A percentile compares a stretch with the other conserved stretches of the same genome.
Evolutionary conservation across 2,888 invertebrate species (phyloP).

Genomic region (Coleophora deauratella): DNA sequence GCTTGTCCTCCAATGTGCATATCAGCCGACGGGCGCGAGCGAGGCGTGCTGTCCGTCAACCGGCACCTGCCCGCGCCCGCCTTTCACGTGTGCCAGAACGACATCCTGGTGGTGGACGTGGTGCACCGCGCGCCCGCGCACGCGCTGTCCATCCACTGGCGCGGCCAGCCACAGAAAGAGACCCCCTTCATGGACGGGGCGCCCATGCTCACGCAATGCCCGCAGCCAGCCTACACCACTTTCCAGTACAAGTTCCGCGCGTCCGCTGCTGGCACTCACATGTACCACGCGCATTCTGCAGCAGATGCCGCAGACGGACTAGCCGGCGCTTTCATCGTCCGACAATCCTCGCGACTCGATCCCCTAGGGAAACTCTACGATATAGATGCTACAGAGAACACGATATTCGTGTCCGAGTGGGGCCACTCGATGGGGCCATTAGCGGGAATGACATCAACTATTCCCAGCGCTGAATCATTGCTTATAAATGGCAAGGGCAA

Average conservation of each 20-base stretch:
- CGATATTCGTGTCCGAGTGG: slow-evolving; percentile 82
- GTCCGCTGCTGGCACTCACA: slow-evolving; percentile 80
- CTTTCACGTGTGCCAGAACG: slow-evolving; percentile 82
- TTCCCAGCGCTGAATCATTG: slow-evolving; percentile 65
- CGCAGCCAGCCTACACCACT: slow-evolving; percentile 81
- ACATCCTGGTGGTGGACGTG: slow-evolving; percentile 84
- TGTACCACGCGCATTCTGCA: slow-evolving; percentile 83
- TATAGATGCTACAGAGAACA: slow-evolving; percentile 79
- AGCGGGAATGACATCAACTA: slow-evolving; percentile 52
- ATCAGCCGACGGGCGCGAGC: slow-evolving; percentile 76
- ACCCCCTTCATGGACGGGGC: slow-evolving; percentile 86
- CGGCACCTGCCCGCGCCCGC: slow-evolving; percentile 77
- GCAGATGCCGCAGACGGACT: slow-evolving; percentile 80
- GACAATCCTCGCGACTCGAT: slow-evolving; percentile 76
- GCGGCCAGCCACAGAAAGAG: slow-evolving; percentile 80
- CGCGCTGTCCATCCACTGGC: slow-evolving; percentile 84
- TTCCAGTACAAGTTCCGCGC: slow-evolving; percentile 87
- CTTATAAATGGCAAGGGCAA: slow-evolving; percentile 78
- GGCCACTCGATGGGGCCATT: slow-evolving; percentile 71
- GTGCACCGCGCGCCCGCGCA: slow-evolving; percentile 82
- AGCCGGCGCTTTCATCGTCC: slow-evolving; percentile 81
- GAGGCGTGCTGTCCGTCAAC: slow-evolving; percentile 79
- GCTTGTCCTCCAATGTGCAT: slow-evolving; percentile 79
- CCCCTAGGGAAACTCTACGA: slow-evolving; percentile 79
- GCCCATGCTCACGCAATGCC: slow-evolving; percentile 85